A percentile compares a stretch with the other conserved stretches of the same genome.
phyloP scores from a whole-genome alignment of 2,888 invertebrate species.

The Rhimphoctona megacephalus region DNA sequence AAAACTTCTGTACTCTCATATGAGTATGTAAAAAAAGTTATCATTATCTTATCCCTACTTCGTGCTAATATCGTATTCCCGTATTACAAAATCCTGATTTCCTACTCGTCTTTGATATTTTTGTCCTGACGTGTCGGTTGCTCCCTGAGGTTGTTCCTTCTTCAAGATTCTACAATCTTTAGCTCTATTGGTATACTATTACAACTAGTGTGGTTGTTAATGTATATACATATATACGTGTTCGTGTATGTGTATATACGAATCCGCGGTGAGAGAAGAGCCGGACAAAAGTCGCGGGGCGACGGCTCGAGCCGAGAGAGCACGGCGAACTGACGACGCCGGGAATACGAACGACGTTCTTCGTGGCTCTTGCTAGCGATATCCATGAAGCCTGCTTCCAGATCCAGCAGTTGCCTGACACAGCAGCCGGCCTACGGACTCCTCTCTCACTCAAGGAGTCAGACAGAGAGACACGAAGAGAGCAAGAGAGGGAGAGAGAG shows the following conservation, averaged over 20 bases:
- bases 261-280: conserved; percentile 53
- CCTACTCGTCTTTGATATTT: conserved; percentile 15
- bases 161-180: conserved; percentile 1
- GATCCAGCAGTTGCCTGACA: conserved; percentile 46
- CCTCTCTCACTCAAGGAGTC: conserved; percentile 3
- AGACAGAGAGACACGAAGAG: conserved; percentile 10
- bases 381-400: conserved; percentile 64
- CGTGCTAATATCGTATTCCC: not conserved
- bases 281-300: conserved; percentile 62
- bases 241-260: not conserved
- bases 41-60: not conserved
- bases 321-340: conserved; percentile 71
- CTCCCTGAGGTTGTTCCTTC: not conserved
- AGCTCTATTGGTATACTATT: conserved; percentile 1
- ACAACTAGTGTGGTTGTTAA: conserved; percentile 2
- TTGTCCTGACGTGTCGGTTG: not conserved
- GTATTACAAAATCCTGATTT: conserved; percentile 1
- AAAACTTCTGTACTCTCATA: not conserved
- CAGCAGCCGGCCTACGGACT: conserved; percentile 56
- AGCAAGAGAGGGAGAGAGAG: conserved; percentile 34
- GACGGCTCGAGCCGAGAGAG: conserved; percentile 73
- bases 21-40: not conserved
- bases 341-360: conserved; percentile 63
- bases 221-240: not conserved
- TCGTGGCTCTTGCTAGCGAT: conserved; percentile 62